Conservation (phyloP, 2,888 invertebrate genomes). For the Cistogaster globosa region DNA sequence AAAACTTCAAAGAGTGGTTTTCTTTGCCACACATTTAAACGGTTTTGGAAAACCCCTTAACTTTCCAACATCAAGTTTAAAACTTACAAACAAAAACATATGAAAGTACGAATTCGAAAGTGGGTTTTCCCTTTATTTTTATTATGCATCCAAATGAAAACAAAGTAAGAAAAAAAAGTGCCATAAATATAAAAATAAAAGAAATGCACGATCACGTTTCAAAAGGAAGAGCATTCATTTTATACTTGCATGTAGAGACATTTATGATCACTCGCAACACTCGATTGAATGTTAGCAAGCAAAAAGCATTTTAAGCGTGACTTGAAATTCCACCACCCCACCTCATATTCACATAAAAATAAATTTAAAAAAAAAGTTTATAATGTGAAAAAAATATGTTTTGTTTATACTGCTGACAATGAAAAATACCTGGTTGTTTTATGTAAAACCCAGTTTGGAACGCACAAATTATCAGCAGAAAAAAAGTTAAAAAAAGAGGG, state of each 20-base stretch:
- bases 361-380: neutral
- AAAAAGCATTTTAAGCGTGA: slow-evolving; percentile 56
- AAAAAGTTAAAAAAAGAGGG: slow-evolving; percentile 53
- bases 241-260: slow-evolving; percentile 14
- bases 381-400: slow-evolving; percentile 5
- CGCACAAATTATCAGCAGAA: slow-evolving; percentile 25
- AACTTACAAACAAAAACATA: slow-evolving; percentile 22
- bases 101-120: slow-evolving; percentile 35
- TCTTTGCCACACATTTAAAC: slow-evolving; percentile 33
- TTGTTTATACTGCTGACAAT: slow-evolving; percentile 54
- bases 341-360: neutral
- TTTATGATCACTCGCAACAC: slow-evolving; percentile 35
- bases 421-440: slow-evolving; percentile 63
- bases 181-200: slow-evolving; percentile 22
- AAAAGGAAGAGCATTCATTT: slow-evolving; percentile 61
- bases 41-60: slow-evolving; percentile 59
- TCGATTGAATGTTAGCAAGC: slow-evolving; percentile 21
- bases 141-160: slow-evolving; percentile 40
- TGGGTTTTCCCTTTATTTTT: slow-evolving; percentile 62
- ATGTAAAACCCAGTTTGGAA: slow-evolving; percentile 61
- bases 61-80: slow-evolving; percentile 67
- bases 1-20: slow-evolving; percentile 6
- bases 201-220: slow-evolving; percentile 68
- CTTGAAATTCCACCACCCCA: slow-evolving; percentile 52
- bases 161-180: slow-evolving; percentile 15